Evolutionary conservation across 2,888 invertebrate species (phyloP).

Genomic region (Lagria hirta): DNA sequence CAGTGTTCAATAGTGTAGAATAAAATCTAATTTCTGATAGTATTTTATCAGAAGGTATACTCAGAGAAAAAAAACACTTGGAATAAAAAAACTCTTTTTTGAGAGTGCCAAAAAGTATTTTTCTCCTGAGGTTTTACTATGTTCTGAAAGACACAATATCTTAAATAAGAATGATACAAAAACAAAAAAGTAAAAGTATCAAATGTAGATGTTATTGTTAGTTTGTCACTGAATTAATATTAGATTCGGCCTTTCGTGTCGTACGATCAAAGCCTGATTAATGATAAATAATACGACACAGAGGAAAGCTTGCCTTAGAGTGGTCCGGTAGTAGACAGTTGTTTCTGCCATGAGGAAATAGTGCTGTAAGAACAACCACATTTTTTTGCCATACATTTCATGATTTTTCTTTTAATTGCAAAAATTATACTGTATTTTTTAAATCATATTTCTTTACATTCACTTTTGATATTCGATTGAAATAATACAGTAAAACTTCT

Average conservation of each 20-base stretch:
- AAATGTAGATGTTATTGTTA: slow-evolving; percentile 16
- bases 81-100: no score
- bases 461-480: slow-evolving; percentile 1
- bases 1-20: not conserved
- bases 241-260: slow-evolving; percentile 21
- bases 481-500: slow-evolving; percentile 14
- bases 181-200: no score
- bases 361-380: slow-evolving; percentile 74
- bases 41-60: no score
- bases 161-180: no score
- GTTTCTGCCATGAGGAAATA: slow-evolving; percentile 69
- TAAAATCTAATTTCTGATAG: no score
- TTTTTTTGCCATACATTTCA: slow-evolving; percentile 28
- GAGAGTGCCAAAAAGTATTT: no score
- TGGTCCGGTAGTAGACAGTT: slow-evolving; percentile 70
- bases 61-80: no score
- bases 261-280: slow-evolving; percentile 19
- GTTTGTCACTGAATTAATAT: slow-evolving; percentile 12
- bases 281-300: slow-evolving; percentile 37
- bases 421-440: slow-evolving; percentile 7
- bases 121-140: no score
- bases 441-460: no score
- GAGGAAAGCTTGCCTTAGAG: slow-evolving; percentile 70
- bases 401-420: slow-evolving; percentile 15
- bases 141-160: no score